These are phyloP conservation scores for Phymastichus coffea DNA, from an alignment of 1,140 invertebrate genomes.

Conservation along the genomic window DNA sequence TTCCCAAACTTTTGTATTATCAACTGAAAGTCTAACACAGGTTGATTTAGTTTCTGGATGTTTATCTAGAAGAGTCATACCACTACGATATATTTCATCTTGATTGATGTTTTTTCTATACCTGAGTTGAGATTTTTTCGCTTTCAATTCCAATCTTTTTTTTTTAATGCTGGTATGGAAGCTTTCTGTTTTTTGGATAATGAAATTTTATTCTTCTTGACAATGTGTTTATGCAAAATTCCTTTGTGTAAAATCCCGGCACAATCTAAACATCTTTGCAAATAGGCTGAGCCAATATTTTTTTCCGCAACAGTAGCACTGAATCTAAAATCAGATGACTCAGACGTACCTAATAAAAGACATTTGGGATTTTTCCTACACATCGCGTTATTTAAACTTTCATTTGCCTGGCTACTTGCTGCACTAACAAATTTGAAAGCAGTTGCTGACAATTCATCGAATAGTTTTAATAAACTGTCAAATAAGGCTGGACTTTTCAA, in stretches of 20 bases:
- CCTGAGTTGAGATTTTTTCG: neutral
- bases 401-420: too few species aligned
- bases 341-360: neutral
- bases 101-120: neutral
- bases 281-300: neutral
- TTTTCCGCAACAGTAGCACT: neutral
- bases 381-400: too few species aligned
- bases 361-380: neutral
- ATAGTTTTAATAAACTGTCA: neutral
- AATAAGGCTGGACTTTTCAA: too few species aligned
- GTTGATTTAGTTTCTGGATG: neutral
- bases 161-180: too few species aligned
- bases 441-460: neutral
- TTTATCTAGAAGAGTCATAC: neutral
- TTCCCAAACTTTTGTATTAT: neutral
- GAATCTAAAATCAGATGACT: neutral
- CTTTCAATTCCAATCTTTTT: too few species aligned
- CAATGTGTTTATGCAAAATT: neutral
- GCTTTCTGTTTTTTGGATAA: neutral
- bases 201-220: neutral
- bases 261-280: neutral
- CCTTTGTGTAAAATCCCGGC: neutral
- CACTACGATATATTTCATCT: neutral
- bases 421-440: neutral
- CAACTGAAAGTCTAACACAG: neutral